phyloP scores from a whole-genome alignment of 2,797 vertebrate species.

The Linurgus olivaceus region DNA sequence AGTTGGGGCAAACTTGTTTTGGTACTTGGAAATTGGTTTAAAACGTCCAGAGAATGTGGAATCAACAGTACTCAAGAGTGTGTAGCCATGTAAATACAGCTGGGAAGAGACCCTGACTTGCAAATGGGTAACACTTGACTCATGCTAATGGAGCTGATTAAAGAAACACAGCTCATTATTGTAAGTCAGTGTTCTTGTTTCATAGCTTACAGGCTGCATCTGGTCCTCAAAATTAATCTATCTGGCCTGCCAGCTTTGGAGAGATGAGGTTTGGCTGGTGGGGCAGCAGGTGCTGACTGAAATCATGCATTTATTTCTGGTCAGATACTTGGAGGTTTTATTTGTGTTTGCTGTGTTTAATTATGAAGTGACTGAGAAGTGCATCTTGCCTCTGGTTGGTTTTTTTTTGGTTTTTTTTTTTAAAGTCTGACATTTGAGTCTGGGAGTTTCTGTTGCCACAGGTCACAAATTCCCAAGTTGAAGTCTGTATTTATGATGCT shows the following conservation, averaged over 20 bases:
- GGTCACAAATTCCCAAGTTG: fast-evolving
- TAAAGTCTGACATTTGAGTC: background rate
- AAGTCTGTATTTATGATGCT: background rate
- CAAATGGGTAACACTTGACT: background rate
- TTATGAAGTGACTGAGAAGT: background rate
- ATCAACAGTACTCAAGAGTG: background rate
- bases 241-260: background rate
- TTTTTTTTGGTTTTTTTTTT: background rate
- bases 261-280: background rate
- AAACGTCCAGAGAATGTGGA: background rate
- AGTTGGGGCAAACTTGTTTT: background rate
- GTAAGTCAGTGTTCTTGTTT: slow-evolving; percentile 3
- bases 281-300: slow-evolving; percentile 30
- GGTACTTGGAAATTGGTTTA: background rate
- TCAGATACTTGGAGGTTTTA: background rate
- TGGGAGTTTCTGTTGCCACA: background rate
- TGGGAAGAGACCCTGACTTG: slow-evolving; percentile 20
- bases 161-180: slow-evolving; percentile 14
- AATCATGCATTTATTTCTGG: slow-evolving; percentile 3
- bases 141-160: slow-evolving; percentile 13
- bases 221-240: slow-evolving; percentile 32
- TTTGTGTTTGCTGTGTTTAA: background rate
- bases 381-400: background rate
- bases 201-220: slow-evolving; percentile 34
- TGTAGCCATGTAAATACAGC: slow-evolving; percentile 12